Evolutionary conservation across 2,797 vertebrate genomes (phyloP).

Genomic region (Notamacropus eugenii): DNA sequence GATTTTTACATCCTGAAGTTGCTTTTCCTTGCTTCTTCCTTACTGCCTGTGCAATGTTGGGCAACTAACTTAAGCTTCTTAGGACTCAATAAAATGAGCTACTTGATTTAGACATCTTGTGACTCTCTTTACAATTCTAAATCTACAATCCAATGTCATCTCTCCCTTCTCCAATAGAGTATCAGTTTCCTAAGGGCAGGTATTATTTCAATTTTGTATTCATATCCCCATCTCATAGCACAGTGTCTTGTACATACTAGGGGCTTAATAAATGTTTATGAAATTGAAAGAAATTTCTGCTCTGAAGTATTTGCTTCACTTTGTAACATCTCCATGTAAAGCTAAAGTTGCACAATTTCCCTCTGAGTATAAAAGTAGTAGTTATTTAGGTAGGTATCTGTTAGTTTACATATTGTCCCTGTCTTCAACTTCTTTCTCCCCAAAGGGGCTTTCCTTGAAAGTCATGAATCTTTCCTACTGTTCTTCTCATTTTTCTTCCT

Average conservation of each 20-base stretch:
- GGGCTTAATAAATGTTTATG: neutral
- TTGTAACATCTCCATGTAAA: neutral
- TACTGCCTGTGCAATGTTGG: neutral
- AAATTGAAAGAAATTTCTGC: neutral
- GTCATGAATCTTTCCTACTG: neutral
- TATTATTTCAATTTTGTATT: fast-evolving
- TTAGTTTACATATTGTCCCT: neutral
- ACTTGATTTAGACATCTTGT: neutral
- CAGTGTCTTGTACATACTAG: fast-evolving
- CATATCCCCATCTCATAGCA: fast-evolving
- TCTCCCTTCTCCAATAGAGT: neutral
- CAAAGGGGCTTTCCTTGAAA: neutral
- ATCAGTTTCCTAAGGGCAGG: neutral
- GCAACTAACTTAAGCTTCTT: neutral
- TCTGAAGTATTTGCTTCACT: neutral
- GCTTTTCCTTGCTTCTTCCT: neutral
- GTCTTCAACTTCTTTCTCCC: neutral
- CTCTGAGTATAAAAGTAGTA: fast-evolving
- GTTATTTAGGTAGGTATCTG: neutral
- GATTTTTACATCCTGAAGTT: neutral
- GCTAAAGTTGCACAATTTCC: neutral
- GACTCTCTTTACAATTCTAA: neutral
- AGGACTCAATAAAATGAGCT: neutral
- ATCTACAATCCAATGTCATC: neutral
- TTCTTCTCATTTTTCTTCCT: neutral